These are phyloP conservation scores for Agriopis marginaria DNA, from an alignment of 2,888 invertebrate genomes.

Conservation along the genomic window DNA sequence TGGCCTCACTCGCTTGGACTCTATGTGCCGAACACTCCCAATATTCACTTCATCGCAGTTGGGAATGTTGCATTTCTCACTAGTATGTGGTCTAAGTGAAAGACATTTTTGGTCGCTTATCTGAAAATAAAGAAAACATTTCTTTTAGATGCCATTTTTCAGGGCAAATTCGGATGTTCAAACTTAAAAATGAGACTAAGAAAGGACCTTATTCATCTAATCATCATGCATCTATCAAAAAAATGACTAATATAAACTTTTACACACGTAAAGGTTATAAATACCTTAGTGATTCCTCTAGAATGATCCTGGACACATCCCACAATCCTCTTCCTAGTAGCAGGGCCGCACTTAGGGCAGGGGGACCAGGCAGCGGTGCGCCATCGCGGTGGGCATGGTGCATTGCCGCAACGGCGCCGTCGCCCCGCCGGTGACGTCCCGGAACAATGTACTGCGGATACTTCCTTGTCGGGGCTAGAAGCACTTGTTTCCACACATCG, in stretches of 20 bases:
- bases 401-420: conserved; percentile 90
- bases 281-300: conserved; percentile 78
- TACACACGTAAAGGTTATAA: background rate
- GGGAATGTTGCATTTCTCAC: conserved; percentile 71
- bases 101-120: conserved; percentile 77
- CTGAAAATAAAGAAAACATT: conserved; percentile 52
- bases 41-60: conserved; percentile 58
- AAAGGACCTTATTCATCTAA: background rate
- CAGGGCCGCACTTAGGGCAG: conserved; percentile 93
- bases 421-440: conserved; percentile 87
- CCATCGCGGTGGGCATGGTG: conserved; percentile 95
- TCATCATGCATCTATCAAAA: background rate
- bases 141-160: background rate
- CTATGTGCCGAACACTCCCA: conserved; percentile 59
- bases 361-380: conserved; percentile 91
- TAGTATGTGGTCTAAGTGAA: conserved; percentile 65
- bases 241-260: background rate
- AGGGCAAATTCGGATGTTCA: background rate
- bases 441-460: conserved; percentile 78
- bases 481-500: conserved; percentile 89
- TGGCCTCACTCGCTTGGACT: conserved; percentile 57
- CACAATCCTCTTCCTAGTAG: conserved; percentile 89
- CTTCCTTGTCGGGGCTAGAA: conserved; percentile 88
- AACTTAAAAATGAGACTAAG: background rate
- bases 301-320: conserved; percentile 89